Percentiles rank a stretch among this genome's conserved stretches.
Evolutionary conservation across 1,140 invertebrate genomes (phyloP).

Genomic region (Pseudomyrmex gracilis): DNA sequence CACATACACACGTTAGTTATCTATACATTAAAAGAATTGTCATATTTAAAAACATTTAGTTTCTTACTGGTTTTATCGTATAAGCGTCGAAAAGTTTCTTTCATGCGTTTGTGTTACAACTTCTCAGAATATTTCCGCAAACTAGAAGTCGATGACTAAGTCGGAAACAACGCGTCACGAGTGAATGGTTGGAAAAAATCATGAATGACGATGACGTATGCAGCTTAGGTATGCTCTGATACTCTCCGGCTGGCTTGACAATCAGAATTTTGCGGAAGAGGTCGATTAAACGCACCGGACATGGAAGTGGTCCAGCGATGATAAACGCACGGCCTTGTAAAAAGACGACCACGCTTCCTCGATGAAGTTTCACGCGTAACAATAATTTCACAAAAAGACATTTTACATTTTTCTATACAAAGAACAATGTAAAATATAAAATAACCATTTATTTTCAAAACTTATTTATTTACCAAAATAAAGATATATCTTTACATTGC

Average conservation of each 20-base stretch:
- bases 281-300: slow-evolving; percentile 61
- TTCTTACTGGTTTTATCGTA: background rate
- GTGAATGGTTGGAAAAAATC: slow-evolving; percentile 50
- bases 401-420: background rate
- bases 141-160: slow-evolving; percentile 48
- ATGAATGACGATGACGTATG: slow-evolving; percentile 55
- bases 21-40: background rate
- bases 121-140: slow-evolving; percentile 32
- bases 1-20: no score
- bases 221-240: slow-evolving; percentile 32
- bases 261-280: slow-evolving; percentile 67
- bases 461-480: background rate
- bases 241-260: slow-evolving; percentile 27
- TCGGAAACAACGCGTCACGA: slow-evolving; percentile 30
- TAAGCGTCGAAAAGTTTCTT: slow-evolving; percentile 13
- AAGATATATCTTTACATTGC: no score
- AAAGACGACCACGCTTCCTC: slow-evolving; percentile 28
- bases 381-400: no score
- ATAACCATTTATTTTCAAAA: background rate
- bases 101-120: background rate
- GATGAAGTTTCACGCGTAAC: slow-evolving; percentile 12
- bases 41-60: background rate
- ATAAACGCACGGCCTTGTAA: slow-evolving; percentile 61
- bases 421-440: background rate
- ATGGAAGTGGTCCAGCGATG: slow-evolving; percentile 69